Percentiles rank a stretch among this genome's conserved stretches.
Evolutionary conservation across 2,888 invertebrate species (phyloP).

Genomic region (Gnatocerus cornutus): DNA sequence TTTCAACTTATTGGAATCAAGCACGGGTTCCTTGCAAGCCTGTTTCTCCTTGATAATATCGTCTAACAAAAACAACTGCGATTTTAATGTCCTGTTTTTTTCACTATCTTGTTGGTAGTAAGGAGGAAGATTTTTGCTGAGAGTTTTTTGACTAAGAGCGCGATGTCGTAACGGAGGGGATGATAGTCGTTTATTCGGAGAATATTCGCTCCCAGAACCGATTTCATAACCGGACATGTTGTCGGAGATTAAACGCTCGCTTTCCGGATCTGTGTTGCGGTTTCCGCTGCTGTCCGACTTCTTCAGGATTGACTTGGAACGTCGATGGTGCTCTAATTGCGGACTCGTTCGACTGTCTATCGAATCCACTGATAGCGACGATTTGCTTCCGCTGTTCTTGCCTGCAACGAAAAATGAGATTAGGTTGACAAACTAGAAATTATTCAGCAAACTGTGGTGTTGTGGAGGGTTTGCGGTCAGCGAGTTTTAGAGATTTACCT

Average conservation of each 20-base stretch:
- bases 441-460: conserved; percentile 18
- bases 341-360: conserved; percentile 77
- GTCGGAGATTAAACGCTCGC: conserved; percentile 82
- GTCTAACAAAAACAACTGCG: conserved; percentile 70
- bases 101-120: conserved; percentile 64
- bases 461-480: conserved; percentile 29
- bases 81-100: conserved; percentile 65
- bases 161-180: conserved; percentile 65
- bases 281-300: conserved; percentile 78
- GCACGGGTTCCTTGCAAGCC: conserved; percentile 57
- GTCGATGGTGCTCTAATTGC: conserved; percentile 78
- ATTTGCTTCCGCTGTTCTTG: conserved; percentile 76
- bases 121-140: conserved; percentile 55
- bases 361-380: conserved; percentile 81
- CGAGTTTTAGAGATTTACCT: conserved; percentile 41
- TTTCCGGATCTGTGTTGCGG: conserved; percentile 78
- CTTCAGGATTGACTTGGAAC: conserved; percentile 85
- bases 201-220: conserved; percentile 68
- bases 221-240: conserved; percentile 77
- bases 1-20: conserved; percentile 67
- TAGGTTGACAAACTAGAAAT: conserved; percentile 21
- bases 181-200: conserved; percentile 65
- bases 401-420: conserved; percentile 63
- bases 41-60: conserved; percentile 68
- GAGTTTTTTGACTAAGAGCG: conserved; percentile 59